Evolutionary conservation across 2,113 vertebrate genomes (phyloP).

Genomic region (Dicerorhinus sumatrensis): DNA sequence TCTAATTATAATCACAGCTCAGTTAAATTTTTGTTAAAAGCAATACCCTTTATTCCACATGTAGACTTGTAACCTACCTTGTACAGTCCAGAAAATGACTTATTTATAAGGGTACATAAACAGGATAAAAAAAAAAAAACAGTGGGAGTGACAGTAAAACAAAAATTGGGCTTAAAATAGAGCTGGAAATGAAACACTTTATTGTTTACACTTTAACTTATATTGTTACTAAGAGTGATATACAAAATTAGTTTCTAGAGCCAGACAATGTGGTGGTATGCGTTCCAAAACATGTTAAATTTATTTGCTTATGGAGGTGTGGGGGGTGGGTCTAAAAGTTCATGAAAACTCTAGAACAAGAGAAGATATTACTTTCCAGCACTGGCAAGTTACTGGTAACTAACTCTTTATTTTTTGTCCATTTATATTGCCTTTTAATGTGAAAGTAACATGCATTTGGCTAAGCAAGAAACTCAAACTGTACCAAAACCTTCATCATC

Average conservation of each 20-base stretch:
- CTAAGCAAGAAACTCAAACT: neutral
- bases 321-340: neutral
- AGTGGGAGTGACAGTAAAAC: neutral
- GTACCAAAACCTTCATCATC: neutral
- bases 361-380: neutral
- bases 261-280: neutral
- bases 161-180: neutral
- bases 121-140: neutral
- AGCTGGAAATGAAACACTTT: neutral
- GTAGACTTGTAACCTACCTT: neutral
- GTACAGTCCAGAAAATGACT: neutral
- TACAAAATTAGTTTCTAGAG: neutral
- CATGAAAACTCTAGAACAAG: neutral
- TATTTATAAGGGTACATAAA: neutral
- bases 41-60: neutral
- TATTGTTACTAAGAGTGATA: neutral
- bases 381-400: neutral
- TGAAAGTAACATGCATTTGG: neutral
- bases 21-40: conserved; percentile 19
- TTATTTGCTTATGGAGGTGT: neutral
- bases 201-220: neutral
- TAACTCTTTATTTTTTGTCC: neutral
- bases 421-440: neutral
- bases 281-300: neutral
- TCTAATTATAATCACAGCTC: neutral